Evolutionary conservation across 53 echinoderm and acorn worm species (phyloP), one percentile per base, ranked within the genome.

Genomic region (Echinometra lucunter): DNA sequence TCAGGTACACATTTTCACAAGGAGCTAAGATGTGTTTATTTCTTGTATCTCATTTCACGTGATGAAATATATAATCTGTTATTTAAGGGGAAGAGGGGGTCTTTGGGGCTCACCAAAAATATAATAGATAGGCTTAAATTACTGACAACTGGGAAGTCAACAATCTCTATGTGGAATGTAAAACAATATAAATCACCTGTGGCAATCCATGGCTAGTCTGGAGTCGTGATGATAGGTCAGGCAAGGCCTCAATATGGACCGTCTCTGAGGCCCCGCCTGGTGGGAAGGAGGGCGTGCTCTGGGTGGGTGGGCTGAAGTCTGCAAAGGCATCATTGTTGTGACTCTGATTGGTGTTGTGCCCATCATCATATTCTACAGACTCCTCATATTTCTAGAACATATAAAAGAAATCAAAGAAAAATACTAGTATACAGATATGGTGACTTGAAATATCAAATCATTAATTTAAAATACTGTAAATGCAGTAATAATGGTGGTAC

Each of bases 251-350:
- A 53, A 97, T 97, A 91, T 88, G 95, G 44, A 97, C 98, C 0
- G 97, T 95, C 90, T 97, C 97, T 40, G 95, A 82, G 10, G 90
- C 95, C 58, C 90, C 90, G 57, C 97, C 96, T 0, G 97, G 95
- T 18, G 96, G 97, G 58, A 55, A 47, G 18, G 95, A 95, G 32
- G 98, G 98, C 2, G 98, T 98, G 96, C 97, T 98, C 96, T 97
- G 96, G 19, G 97, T 95, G 3, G 98, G 98, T 8, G 98, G 97
- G 40, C 96, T 97, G 94, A 97, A 98, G 83, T 97, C 97, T 19
- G 93, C 92, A 66, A 96, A 97, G 55, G 45, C 94, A 82, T 96
- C 96, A 56, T 96, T 96, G 75, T 95, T 95, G 82, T 95, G 91
- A 72, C 94, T 92, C 87, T 96, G 96, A 30, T 93, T 93, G 28